Evolutionary conservation across 2,113 vertebrate genomes (phyloP).

Genomic region (Poicephalus gulielmi): DNA sequence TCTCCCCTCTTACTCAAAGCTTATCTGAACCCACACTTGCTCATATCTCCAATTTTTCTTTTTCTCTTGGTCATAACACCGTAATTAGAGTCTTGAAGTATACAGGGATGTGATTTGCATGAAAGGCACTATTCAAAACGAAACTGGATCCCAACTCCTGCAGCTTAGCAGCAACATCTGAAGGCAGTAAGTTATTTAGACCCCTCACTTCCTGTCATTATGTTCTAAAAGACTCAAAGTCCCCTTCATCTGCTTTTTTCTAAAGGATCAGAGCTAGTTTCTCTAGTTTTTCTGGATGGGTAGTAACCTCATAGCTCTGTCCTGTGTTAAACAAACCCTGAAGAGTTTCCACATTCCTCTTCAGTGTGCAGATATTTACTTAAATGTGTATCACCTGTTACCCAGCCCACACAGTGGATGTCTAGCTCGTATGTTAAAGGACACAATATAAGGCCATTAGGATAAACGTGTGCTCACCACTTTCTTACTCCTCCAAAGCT

Average conservation of each 20-base stretch:
- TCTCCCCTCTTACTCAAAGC: constrained; percentile 52
- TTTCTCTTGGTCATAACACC: constrained; percentile 20
- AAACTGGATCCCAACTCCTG: background rate
- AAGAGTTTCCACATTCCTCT: constrained; percentile 42
- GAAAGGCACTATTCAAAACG: background rate
- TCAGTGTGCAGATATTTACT: constrained; percentile 14
- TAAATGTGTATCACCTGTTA: background rate
- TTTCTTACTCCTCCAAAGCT: background rate
- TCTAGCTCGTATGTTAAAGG: background rate
- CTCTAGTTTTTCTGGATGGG: constrained; percentile 37
- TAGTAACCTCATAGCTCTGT: background rate
- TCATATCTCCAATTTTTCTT: background rate
- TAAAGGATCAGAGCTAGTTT: constrained; percentile 15
- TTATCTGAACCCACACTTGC: constrained; percentile 46
- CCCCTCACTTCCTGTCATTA: background rate
- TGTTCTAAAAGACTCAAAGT: background rate
- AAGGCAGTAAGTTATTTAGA: background rate
- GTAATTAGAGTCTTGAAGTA: constrained; percentile 48
- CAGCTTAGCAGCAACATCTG: background rate
- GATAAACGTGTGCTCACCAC: background rate
- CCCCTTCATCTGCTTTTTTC: background rate
- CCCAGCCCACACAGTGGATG: background rate
- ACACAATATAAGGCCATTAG: background rate
- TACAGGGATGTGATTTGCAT: constrained; percentile 31
- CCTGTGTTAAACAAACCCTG: background rate